Base-by-base conservation (phyloP, 2,888 invertebrate species). In the Oscheius sp. region DNA sequence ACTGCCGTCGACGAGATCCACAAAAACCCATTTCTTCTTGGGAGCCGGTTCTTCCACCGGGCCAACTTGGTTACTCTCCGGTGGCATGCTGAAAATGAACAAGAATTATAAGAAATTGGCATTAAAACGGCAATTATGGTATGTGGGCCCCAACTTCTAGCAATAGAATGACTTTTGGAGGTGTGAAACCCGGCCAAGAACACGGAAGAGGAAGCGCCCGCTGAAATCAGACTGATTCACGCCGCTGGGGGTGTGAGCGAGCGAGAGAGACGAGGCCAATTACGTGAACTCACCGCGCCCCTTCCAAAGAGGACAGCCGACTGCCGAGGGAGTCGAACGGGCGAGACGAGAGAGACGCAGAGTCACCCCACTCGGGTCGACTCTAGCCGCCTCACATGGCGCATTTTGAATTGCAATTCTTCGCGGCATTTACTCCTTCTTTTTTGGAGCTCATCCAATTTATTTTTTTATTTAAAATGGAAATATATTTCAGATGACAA, bases 1-100 rank as follows among this genome's bases (percentile, higher is more conserved):
- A 25, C 76, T 78, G 27, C 49, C 56, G n/a, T 72, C 72, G 6
- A 52, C 52, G 13, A 70, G 25, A 35, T 58, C 58, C 35, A 59
- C 70, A 45, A 70, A 49, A 18, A 52, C 29, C 66, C 66, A 66
- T 29, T 66, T 66, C 52, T 66, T 66, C 66, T 66, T 66, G 7
- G 66, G 66, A 46, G 25, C 29, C 49, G 16, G 27, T 12, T 61
- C 61, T 18, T 63, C 63, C 41, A 43, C 43, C 52, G 66, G 66
- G 16, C 25, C 66, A 16, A 66, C 66, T 35, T 49, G 52, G 21
- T 66, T 66, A 27, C 52, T 66, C 66, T 66, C 66, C 52, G 66
- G 66, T 27, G 66, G 52, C 66, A 66, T 66, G 12, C 46, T 63
- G 46, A 16, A 12, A 45, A 35, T 13, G n/a, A 25, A 23, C 12